Evolutionary conservation across 1,140 invertebrate species (phyloP).

Genomic region (Drosophila santomea): DNA sequence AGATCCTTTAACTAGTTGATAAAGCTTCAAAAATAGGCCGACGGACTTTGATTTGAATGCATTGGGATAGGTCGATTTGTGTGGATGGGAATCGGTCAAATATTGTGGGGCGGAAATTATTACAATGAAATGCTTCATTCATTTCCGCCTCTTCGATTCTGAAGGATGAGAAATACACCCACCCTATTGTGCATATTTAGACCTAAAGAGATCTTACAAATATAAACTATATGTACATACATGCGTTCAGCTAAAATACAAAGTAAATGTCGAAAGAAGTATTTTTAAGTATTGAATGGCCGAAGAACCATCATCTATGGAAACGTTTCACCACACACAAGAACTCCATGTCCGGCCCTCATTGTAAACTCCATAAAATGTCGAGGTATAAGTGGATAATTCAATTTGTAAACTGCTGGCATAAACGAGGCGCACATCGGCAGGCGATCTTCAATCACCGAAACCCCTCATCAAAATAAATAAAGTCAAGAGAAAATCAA

Average conservation of each 20-base stretch:
- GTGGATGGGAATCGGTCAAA: slow-evolving; percentile 8
- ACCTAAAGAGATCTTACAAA: slow-evolving; percentile 27
- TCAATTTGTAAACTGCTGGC: slow-evolving; percentile 9
- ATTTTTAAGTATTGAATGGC: slow-evolving; percentile 18
- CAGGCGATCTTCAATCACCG: slow-evolving; percentile 39
- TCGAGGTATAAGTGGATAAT: slow-evolving; percentile 1
- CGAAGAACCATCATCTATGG: not conserved
- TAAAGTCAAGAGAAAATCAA: slow-evolving; percentile 52
- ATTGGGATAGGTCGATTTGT: slow-evolving; percentile 1
- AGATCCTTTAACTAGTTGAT: slow-evolving; percentile 38
- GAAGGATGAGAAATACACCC: slow-evolving; percentile 9
- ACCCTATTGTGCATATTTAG: slow-evolving; percentile 41
- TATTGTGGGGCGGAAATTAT: slow-evolving; percentile 2
- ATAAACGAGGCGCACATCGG: slow-evolving; percentile 27
- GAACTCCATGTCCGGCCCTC: slow-evolving; percentile 11
- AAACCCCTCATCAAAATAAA: slow-evolving; percentile 40
- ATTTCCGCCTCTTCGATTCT: slow-evolving; percentile 5
- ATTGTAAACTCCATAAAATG: slow-evolving; percentile 20
- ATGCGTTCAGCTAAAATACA: slow-evolving; percentile 35
- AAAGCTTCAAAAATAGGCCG: slow-evolving; percentile 7
- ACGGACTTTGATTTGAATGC: not conserved
- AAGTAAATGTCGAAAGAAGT: slow-evolving; percentile 32
- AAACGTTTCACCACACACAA: slow-evolving; percentile 28
- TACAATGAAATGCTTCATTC: not conserved
- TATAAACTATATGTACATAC: slow-evolving; percentile 31